Evolutionary conservation across 2,888 invertebrate genomes (phyloP), one percentile per base, ranked within the genome.

Genomic region (Peribatodes rhomboidaria): DNA sequence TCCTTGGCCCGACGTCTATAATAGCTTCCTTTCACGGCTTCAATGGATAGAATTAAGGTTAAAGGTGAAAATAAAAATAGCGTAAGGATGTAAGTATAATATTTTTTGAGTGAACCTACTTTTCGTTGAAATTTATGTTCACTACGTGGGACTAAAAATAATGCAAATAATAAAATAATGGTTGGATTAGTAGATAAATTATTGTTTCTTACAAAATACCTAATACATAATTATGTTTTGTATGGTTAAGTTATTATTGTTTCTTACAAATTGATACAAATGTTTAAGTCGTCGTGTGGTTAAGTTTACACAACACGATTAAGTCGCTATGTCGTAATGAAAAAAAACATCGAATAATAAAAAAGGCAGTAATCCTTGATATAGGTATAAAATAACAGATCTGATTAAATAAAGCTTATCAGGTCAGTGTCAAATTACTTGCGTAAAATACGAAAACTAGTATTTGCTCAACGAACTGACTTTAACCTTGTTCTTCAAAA

Each of bases 401-500:
- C 33, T 33, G 33, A 22, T 37, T n/a, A 33, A 52, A 37, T 18
- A 35, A 22, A 52, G 37, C 39, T 49, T 49, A 49, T 49, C 33
- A n/a, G 61, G 49, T 61, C 61, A 50, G 55, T 56, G 55, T 35
- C 55, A 35, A 16, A 56, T 41, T 33, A 9, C 20, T 55, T 35
- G 31, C 49, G 55, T 42, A 22, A 49, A 61, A 49, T 44, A 39
- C 14, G 22, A 44, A 14, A 18, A 27, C 27, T 22, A 20, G n/a
- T 16, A 22, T 35, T 47, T 54, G 13, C 10, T 27, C 35, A 10
- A 39, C 41, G n/a, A 49, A 18, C 22, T 37, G n/a, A 37, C 37
- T 37, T 8, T 39, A 27, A 54, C 41, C 61, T 61, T 61, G 54
- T 18, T 31, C 47, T 54, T 61, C n/a, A 47, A 54, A 54, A 47